Evolutionary conservation across 2,113 vertebrate genomes (phyloP).

Genomic region (Daboia siamensis): DNA sequence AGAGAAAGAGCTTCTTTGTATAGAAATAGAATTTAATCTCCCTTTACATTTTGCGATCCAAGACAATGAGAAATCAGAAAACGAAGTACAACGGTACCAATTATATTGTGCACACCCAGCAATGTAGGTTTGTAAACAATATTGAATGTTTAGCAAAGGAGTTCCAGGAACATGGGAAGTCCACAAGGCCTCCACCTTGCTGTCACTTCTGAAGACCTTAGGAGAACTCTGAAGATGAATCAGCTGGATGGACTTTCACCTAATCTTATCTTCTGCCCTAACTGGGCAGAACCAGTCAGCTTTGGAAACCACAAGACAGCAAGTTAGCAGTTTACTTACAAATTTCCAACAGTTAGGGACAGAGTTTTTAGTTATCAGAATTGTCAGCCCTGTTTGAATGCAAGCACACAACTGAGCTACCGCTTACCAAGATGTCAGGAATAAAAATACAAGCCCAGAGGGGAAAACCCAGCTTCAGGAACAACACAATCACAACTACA

Average conservation of each 20-base stretch:
- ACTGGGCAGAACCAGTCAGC: not conserved
- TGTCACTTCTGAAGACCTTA: not conserved
- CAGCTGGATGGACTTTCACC: not conserved
- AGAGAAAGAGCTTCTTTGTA: not conserved
- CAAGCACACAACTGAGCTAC: not conserved
- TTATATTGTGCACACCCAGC: not conserved
- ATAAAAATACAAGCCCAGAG: not conserved
- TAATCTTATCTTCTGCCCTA: not conserved
- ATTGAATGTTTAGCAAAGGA: not conserved
- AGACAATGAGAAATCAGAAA: not conserved
- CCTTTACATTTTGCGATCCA: not conserved
- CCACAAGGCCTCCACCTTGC: not conserved
- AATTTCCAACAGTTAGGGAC: not conserved
- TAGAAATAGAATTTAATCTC: not conserved
- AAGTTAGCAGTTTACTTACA: not conserved
- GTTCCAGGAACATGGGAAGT: not conserved
- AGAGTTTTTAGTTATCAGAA: not conserved
- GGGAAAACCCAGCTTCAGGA: not conserved
- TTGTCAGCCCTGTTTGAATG: not conserved
- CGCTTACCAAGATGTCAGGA: not conserved
- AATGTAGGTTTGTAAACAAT: not conserved
- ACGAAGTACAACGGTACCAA: not conserved
- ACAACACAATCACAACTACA: not conserved
- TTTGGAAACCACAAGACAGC: not conserved
- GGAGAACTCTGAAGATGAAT: not conserved